Conservation (phyloP, 2,888 invertebrate species). For the Thysanoteuthis rhombus region DNA sequence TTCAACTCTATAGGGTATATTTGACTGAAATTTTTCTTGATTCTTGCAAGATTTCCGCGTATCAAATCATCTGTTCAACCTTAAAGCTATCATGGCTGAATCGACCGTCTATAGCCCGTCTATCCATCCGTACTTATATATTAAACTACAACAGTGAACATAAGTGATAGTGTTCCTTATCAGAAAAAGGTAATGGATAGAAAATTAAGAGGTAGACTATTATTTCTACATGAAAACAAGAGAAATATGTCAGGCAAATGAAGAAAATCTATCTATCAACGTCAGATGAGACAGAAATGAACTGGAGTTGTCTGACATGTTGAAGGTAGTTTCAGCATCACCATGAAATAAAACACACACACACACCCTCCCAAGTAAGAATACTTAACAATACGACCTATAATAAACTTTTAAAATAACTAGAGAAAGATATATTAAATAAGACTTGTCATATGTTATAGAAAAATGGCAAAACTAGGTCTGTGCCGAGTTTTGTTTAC, state of each 20-base stretch:
- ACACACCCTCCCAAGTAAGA: neutral
- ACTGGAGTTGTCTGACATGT: neutral
- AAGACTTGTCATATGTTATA: too few relatives aligned
- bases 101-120: too few relatives aligned
- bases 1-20: neutral
- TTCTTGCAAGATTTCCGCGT: neutral
- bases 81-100: neutral
- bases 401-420: neutral
- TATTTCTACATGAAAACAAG: neutral
- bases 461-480: too few relatives aligned
- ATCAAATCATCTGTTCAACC: neutral
- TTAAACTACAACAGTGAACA: neutral
- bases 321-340: neutral
- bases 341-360: neutral
- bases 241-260: neutral
- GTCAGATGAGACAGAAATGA: neutral
- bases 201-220: neutral
- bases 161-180: neutral
- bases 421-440: too few relatives aligned
- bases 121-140: neutral
- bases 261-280: neutral
- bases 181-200: neutral
- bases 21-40: neutral
- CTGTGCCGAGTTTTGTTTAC: neutral
- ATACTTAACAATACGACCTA: neutral